Evolutionary conservation across 2,797 vertebrate species (phyloP).

Genomic region (Triplophysa yarkandensis): DNA sequence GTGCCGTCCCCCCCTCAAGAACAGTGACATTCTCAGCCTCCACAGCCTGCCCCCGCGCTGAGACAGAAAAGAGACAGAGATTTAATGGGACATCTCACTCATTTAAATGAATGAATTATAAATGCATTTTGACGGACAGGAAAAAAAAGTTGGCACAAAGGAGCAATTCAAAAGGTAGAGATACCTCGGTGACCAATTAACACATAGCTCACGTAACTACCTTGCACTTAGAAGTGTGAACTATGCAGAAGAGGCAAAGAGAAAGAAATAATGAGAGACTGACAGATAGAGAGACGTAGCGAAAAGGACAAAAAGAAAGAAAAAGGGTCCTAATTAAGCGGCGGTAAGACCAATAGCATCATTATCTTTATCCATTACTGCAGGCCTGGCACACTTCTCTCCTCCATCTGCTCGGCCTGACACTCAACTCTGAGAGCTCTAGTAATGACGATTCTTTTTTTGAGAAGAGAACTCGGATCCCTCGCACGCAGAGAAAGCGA

Average conservation of each 20-base stretch:
- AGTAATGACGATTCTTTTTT: constrained; percentile 33
- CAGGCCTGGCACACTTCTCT: constrained; percentile 27
- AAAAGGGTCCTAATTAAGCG: constrained; percentile 51
- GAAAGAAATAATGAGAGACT: constrained; percentile 57
- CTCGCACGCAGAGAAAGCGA: constrained; percentile 4
- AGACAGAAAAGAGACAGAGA: neutral
- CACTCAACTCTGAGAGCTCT: constrained; percentile 19
- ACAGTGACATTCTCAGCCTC: constrained; percentile 93
- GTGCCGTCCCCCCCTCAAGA: constrained; percentile 86
- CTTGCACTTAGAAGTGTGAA: constrained; percentile 39
- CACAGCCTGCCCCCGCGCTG: constrained; percentile 84
- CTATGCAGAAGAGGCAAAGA: constrained; percentile 32
- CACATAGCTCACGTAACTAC: constrained; percentile 30
- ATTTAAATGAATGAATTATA: constrained; percentile 5
- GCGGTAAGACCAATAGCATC: constrained; percentile 39
- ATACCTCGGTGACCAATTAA: constrained; percentile 45
- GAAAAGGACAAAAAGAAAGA: constrained; percentile 58
- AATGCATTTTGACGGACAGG: constrained; percentile 19
- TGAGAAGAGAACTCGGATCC: neutral
- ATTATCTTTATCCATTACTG: constrained; percentile 44
- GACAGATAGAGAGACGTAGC: constrained; percentile 65
- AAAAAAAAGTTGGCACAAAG: constrained; percentile 11
- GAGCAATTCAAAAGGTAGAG: constrained; percentile 13
- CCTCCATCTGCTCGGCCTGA: constrained; percentile 28
- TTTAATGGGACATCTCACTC: constrained; percentile 36